Evolutionary conservation across 2,113 vertebrate species (phyloP), one percentile per base, ranked within the genome.

Genomic region (Perognathus longimembris): DNA sequence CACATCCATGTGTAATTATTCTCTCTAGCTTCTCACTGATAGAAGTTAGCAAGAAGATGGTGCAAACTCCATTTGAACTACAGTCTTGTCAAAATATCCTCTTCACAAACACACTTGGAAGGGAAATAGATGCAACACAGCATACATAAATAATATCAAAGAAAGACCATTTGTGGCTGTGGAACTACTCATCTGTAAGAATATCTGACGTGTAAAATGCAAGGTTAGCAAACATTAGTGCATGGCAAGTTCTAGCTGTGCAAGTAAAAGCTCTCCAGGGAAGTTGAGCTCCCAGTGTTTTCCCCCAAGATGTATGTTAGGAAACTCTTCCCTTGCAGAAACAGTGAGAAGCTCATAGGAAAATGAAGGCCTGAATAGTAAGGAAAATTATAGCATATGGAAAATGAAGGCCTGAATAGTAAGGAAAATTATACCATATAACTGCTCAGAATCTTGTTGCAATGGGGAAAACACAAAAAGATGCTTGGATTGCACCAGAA

Each of bases 271-370:
- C 79, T 92, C 64, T 93, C 64, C 14, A 73, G 92, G 77, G 70
- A 91, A 71, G 66, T 57, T 78, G 57, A 45, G 34, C 57, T 45
- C 17, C 59, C 20, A 57, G 0, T 88, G 93, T 96, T 94, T 96
- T 94, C 66, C 14, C 69, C 14, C 12, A 86, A 87, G 69, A 79
- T 45, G 8, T 69, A 79, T 45, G 8, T 69, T 64, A 94, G 93
- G 95, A 91, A 45, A 7, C 24, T 91, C 14, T 88, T 95, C 5
- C 69, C 32, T 77, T 93, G 80, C 32, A 93, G 57, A 95, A 90
- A 80, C 73, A 57, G 22, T 66, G 45, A 87, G 66, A 85, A 80
- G 9, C 38, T 80, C 70, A 40, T 89, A 88, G 57, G 40, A 86
- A 50, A 95, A 70, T 42, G 61, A 64, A 86, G 6, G 42, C 34